phyloP scores from a whole-genome alignment of 1,140 invertebrate genomes.

The Brevipalpus yothersi region DNA sequence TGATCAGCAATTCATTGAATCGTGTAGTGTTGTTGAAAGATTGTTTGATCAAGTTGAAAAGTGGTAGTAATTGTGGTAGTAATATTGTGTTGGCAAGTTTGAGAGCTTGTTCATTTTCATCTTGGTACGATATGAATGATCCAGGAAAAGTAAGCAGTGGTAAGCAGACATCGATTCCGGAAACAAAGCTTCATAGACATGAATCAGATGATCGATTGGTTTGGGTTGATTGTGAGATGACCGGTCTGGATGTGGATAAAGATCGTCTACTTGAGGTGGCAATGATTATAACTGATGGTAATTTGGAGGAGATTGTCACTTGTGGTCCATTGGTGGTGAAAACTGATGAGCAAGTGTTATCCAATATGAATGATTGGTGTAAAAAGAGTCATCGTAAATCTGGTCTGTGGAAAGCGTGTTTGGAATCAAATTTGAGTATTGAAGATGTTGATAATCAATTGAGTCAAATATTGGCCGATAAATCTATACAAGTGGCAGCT shows the following conservation, averaged over 20 bases:
- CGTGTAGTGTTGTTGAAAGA: no score
- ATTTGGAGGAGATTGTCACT: slow-evolving; percentile 3
- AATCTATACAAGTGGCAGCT: slow-evolving; percentile 30
- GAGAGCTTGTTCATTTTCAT: no score
- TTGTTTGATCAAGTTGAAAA: no score
- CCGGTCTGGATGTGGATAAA: slow-evolving; percentile 4
- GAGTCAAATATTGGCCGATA: slow-evolving; percentile 39
- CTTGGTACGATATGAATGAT: no score
- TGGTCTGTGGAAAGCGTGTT: slow-evolving; percentile 42
- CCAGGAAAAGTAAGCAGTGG: no score
- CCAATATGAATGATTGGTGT: slow-evolving; percentile 56
- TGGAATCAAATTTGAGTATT: slow-evolving; percentile 35
- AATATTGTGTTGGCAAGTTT: no score
- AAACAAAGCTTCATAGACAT: background rate
- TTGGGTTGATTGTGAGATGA: slow-evolving; percentile 11
- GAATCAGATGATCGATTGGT: background rate
- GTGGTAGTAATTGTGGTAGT: no score
- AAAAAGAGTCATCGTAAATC: slow-evolving; percentile 43
- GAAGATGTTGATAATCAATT: slow-evolving; percentile 40
- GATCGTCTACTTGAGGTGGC: slow-evolving; percentile 8
- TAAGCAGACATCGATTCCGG: background rate
- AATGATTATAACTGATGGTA: slow-evolving; percentile 3
- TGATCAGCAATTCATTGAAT: no score
- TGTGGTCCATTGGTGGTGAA: slow-evolving; percentile 7
- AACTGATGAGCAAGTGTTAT: background rate